These are phyloP conservation scores for Pseudochirops cupreus DNA, from an alignment of 2,797 vertebrate genomes.

Conservation along the genomic window DNA sequence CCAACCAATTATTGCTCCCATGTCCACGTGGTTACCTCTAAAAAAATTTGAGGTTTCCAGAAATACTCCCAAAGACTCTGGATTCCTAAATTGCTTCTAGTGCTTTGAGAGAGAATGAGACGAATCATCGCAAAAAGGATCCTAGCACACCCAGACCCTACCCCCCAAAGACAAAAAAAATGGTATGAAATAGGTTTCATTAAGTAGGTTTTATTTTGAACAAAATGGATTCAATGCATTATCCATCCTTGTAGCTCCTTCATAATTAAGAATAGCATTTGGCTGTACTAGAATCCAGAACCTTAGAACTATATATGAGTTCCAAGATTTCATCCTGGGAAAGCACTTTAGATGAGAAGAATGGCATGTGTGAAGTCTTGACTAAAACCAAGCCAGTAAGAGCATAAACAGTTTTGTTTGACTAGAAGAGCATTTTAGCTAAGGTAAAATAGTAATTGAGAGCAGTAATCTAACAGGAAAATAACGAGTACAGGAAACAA, in stretches of 20 bases:
- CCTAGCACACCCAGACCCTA: background rate
- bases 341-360: background rate
- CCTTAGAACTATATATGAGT: background rate
- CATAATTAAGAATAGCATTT: background rate
- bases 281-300: background rate
- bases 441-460: background rate
- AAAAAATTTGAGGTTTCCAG: background rate
- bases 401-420: background rate
- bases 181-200: constrained; percentile 59
- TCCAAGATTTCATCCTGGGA: background rate
- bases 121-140: background rate
- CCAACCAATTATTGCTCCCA: background rate
- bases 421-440: background rate
- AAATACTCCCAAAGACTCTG: background rate
- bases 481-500: background rate
- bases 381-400: background rate
- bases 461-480: background rate
- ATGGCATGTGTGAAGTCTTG: background rate
- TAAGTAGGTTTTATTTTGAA: constrained; percentile 56
- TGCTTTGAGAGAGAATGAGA: background rate
- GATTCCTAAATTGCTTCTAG: background rate
- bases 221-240: constrained; percentile 42
- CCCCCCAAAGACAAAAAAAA: background rate
- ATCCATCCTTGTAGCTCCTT: constrained; percentile 7
- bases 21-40: background rate